Percentiles rank a stretch among this genome's conserved stretches.
Conservation (phyloP, 2,797 vertebrate species). For the Smutsia gigantea region DNA sequence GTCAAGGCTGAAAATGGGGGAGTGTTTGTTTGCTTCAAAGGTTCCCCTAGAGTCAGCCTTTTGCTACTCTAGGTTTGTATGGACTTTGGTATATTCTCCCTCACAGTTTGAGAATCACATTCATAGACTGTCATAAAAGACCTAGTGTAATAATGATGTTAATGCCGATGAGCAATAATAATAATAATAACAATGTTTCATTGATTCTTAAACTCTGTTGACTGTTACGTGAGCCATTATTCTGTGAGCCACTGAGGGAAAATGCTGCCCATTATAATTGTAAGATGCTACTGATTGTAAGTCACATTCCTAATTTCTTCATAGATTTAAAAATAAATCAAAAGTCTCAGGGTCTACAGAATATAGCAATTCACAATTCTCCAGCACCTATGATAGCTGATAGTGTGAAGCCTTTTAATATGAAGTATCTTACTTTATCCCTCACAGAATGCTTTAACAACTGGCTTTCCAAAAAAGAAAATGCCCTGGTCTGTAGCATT, state of each 20-base stretch:
- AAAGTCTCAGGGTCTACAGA: background rate
- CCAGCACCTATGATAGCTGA: background rate
- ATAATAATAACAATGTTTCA: background rate
- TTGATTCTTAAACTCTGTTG: background rate
- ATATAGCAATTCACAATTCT: background rate
- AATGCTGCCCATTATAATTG: background rate
- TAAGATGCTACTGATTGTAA: background rate
- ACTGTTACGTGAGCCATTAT: background rate
- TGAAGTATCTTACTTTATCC: background rate
- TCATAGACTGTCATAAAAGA: background rate
- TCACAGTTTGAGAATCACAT: background rate
- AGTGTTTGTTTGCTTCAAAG: background rate
- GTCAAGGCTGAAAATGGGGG: background rate
- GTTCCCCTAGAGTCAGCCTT: background rate
- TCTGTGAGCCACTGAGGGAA: background rate
- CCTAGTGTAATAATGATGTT: background rate
- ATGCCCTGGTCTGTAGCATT: background rate
- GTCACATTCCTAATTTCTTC: slow-evolving; percentile 37
- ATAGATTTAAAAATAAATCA: background rate
- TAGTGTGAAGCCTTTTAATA: background rate
- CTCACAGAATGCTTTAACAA: background rate
- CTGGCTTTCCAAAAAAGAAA: background rate
- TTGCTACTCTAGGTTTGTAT: background rate
- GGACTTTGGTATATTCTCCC: background rate
- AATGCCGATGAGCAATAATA: too few relatives aligned